Evolutionary conservation across 2,888 invertebrate species (phyloP).

Genomic region (Drosophila subquinaria): DNA sequence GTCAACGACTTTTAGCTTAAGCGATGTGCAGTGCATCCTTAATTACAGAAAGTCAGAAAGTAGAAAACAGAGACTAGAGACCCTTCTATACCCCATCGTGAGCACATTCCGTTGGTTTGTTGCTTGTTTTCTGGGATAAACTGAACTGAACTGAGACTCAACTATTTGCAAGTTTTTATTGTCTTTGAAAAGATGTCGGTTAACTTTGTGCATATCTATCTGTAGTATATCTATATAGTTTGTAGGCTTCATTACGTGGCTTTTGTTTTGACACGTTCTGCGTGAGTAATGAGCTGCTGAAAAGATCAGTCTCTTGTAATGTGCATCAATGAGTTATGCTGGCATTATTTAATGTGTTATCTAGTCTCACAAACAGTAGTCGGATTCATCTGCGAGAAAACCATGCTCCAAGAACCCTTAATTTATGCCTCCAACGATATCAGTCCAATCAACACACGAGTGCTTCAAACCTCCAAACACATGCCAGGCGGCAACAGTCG

Average conservation of each 20-base stretch:
- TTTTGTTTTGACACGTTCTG: slow-evolving; percentile 29
- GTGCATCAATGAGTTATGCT: slow-evolving; percentile 33
- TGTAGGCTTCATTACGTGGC: slow-evolving; percentile 51
- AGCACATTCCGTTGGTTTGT: slow-evolving; percentile 23
- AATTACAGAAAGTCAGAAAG: slow-evolving; percentile 55
- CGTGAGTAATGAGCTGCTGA: slow-evolving; percentile 34
- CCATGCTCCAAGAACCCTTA: slow-evolving; percentile 15
- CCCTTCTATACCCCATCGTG: slow-evolving; percentile 6
- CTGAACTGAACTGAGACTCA: slow-evolving; percentile 33
- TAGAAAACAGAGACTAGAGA: slow-evolving; percentile 22
- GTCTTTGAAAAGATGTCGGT: slow-evolving; percentile 43
- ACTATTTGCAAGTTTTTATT: slow-evolving; percentile 65
- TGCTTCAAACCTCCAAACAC: slow-evolving; percentile 35
- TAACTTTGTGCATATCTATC: slow-evolving; percentile 38
- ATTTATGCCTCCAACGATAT: slow-evolving; percentile 51
- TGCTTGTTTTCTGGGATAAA: slow-evolving; percentile 36
- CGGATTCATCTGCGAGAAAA: slow-evolving; percentile 10
- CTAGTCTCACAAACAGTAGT: slow-evolving; percentile 15
- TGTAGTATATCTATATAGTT: slow-evolving; percentile 23
- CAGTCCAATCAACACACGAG: slow-evolving; percentile 44
- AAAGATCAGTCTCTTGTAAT: slow-evolving; percentile 32
- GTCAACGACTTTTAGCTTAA: slow-evolving; percentile 70
- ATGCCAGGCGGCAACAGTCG: slow-evolving; percentile 42
- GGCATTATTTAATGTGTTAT: slow-evolving; percentile 26
- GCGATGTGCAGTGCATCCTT: slow-evolving; percentile 76